Conservation (phyloP, 2,888 invertebrate species). For the Myopa testacea region DNA sequence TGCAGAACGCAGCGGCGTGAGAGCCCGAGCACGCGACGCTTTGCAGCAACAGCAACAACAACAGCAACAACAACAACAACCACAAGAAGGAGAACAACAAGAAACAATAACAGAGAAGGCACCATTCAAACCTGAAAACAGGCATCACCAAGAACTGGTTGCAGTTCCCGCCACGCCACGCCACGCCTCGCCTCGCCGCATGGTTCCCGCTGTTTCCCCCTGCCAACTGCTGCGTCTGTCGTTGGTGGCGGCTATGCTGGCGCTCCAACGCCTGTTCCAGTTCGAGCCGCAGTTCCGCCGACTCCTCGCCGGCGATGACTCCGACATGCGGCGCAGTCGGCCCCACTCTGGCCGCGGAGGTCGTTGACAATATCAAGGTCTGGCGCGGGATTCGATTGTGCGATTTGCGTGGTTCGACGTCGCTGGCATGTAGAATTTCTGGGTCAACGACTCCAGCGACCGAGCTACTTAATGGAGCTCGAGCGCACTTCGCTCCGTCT, state of each 20-base stretch:
- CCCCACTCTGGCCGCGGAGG: slow-evolving; percentile 29
- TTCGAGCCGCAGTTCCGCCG: not conserved
- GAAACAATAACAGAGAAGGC: slow-evolving; percentile 5
- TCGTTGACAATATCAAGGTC: slow-evolving; percentile 52
- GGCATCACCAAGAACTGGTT: not conserved
- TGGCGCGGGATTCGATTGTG: not conserved
- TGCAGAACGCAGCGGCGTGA: slow-evolving; percentile 2
- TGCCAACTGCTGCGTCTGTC: not conserved
- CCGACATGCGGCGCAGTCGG: not conserved
- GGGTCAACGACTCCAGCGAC: slow-evolving; percentile 18
- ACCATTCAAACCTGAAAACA: not conserved
- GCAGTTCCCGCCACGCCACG: not conserved
- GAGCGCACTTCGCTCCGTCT: not conserved
- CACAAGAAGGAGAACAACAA: not conserved
- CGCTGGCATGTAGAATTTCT: not conserved
- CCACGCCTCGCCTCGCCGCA: not conserved
- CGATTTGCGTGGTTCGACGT: not conserved
- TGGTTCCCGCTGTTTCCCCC: not conserved
- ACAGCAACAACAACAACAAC: not conserved
- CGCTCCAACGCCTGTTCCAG: not conserved
- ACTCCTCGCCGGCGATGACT: not conserved
- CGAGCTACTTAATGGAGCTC: not conserved
- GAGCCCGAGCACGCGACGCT: not conserved
- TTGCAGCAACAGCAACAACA: not conserved
- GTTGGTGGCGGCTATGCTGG: not conserved